Evolutionary conservation across 2,113 vertebrate genomes (phyloP).

Genomic region (Triplophysa dalaica): DNA sequence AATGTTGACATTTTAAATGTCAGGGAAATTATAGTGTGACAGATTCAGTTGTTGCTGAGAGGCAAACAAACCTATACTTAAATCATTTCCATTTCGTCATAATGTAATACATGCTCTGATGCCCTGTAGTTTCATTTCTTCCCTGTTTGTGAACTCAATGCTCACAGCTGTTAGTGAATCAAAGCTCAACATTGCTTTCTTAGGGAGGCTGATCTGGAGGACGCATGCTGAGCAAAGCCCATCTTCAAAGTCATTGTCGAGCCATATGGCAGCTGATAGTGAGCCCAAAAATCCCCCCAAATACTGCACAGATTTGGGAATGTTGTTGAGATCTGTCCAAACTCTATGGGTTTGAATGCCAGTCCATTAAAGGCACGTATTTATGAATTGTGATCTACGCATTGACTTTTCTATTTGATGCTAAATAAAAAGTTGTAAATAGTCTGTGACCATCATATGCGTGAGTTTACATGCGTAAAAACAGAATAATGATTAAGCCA

Average conservation of each 20-base stretch:
- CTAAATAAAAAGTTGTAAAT: no score
- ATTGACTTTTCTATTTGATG: no score
- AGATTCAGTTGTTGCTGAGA: neutral
- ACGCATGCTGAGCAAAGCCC: slow-evolving; percentile 20
- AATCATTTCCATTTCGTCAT: neutral
- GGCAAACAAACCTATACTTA: neutral
- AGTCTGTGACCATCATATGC: no score
- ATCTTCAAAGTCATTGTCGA: slow-evolving; percentile 31
- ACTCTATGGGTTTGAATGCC: neutral
- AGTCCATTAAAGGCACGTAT: neutral
- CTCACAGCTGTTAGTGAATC: no score
- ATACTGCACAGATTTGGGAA: neutral
- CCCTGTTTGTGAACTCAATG: neutral
- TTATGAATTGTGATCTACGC: no score
- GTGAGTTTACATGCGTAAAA: no score
- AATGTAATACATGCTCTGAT: neutral
- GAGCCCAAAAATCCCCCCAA: neutral
- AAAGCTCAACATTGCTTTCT: slow-evolving; percentile 12
- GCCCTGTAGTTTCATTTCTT: neutral
- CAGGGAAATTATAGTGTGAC: neutral
- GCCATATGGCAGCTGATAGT: slow-evolving; percentile 10
- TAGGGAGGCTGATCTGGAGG: slow-evolving; percentile 3
- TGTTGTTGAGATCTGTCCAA: neutral
- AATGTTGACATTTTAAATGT: neutral
- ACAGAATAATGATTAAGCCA: no score